These are phyloP conservation scores for Rhinichthys osculus DNA, from an alignment of 2,797 vertebrate genomes.

Conservation along the genomic window DNA sequence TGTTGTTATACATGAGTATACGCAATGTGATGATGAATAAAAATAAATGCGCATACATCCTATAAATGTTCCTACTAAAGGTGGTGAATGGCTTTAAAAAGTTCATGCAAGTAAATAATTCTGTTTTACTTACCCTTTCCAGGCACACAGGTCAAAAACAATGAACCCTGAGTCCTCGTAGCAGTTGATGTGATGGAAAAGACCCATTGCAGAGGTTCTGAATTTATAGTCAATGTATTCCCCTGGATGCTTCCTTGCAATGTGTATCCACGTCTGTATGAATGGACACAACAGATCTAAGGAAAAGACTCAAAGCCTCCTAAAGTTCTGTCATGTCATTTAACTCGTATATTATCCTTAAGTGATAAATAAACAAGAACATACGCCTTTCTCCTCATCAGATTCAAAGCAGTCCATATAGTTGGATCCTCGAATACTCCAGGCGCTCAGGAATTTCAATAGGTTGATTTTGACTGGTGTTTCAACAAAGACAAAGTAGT, in stretches of 20 bases:
- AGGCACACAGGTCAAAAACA: constrained; percentile 92
- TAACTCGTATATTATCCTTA: background rate
- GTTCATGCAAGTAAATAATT: background rate
- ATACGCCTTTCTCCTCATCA: constrained; percentile 89
- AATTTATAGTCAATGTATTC: constrained; percentile 92
- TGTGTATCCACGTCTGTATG: constrained; percentile 92
- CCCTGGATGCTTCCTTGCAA: constrained; percentile 90
- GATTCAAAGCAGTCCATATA: constrained; percentile 99
- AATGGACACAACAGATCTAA: background rate
- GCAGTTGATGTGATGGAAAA: constrained; percentile 98
- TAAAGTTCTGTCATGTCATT: background rate
- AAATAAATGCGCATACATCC: background rate
- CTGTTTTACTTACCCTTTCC: constrained; percentile 88
- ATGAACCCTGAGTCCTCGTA: constrained; percentile 93
- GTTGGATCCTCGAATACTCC: constrained; percentile 96
- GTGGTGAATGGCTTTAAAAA: background rate
- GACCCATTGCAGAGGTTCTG: constrained; percentile 91
- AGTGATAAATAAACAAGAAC: background rate
- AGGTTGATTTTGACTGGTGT: constrained; percentile 97
- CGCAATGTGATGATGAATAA: background rate
- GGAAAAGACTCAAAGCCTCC: background rate
- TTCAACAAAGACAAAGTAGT: constrained; percentile 96
- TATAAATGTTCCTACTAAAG: background rate
- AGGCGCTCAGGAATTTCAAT: constrained; percentile 94
- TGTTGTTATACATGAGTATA: background rate